Evolutionary conservation across 2,113 vertebrate species (phyloP).

Genomic region (Bungarus multicinctus): DNA sequence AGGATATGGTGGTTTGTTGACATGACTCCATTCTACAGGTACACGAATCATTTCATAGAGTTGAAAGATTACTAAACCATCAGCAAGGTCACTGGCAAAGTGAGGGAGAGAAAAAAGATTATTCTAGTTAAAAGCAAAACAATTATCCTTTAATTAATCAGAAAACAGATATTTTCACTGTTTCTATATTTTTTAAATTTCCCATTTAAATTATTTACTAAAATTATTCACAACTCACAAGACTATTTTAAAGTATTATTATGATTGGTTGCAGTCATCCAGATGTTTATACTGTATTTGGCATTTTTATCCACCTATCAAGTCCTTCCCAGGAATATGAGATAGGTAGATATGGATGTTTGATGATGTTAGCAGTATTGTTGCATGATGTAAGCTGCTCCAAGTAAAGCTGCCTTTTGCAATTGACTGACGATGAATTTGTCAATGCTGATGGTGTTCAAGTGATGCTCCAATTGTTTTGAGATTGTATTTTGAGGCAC

Average conservation of each 20-base stretch:
- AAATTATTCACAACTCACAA: background rate
- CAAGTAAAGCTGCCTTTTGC: background rate
- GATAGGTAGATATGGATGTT: background rate
- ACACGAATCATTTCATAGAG: constrained; percentile 86
- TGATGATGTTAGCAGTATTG: background rate
- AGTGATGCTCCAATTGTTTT: background rate
- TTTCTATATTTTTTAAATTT: background rate
- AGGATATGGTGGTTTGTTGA: constrained; percentile 90
- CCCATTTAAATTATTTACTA: background rate
- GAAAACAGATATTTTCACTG: background rate
- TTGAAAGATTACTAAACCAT: constrained; percentile 85
- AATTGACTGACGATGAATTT: background rate
- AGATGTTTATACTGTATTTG: background rate
- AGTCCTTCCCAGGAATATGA: background rate
- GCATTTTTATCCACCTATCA: background rate
- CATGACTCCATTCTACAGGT: constrained; percentile 82
- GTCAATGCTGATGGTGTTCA: background rate
- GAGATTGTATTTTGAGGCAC: background rate
- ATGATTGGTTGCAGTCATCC: background rate
- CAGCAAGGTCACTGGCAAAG: constrained; percentile 75
- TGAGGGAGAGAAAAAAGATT: constrained; percentile 12
- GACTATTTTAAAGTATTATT: background rate
- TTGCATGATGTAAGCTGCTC: background rate
- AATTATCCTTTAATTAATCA: background rate
- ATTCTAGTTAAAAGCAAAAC: background rate